Evolutionary conservation across 2,797 vertebrate species (phyloP), one percentile per base, ranked within the genome.

Genomic region (Xyrichtys novacula): DNA sequence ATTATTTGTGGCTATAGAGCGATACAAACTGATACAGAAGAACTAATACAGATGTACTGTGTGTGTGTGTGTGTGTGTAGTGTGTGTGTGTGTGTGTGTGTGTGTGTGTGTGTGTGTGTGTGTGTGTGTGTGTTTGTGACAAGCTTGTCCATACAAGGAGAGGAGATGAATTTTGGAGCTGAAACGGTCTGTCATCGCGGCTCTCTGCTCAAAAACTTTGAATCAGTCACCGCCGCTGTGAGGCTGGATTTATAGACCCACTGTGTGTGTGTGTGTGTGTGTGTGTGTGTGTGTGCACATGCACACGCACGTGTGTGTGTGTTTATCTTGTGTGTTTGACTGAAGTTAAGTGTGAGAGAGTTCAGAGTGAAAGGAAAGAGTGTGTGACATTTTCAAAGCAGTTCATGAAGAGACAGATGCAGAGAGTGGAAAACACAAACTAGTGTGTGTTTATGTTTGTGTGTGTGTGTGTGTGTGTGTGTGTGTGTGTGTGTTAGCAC

Each of bases 81-180:
- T 15, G 9, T 52, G 32, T 32, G 47, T 68, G 50, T 60, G 60
- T 64, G 53, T 69, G 60, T 63, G 58, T 50, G 10, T 64, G 69
- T 40, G 57, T 69, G 56, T 65, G 54, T 76, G n/a, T 15, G 9
- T 52, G 32, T 32, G 47, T 68, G 50, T 60, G 60, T 64, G 53
- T 69, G 60, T 63, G 58, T 50, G 10, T 64, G 69, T 40, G 57
- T 69, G 56, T 65, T 76, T 65, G 43, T 46, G 32, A 70, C 64
- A 71, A 20, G 20, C 47, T 14, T 77, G 38, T 57, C 85, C 85
- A 70, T 83, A 76, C 31, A 83, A 83, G 83, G 81, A 64, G 20
- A 53, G 31, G 53, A 47, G 75, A 59, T 70, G 72, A 57, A 67
- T 79, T 72, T 68, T 29, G 68, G 70, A 57, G 56, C 15, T 46